These are phyloP conservation scores for Radopholus similis DNA, from an alignment of 1,140 invertebrate genomes.

Conservation along the genomic window DNA sequence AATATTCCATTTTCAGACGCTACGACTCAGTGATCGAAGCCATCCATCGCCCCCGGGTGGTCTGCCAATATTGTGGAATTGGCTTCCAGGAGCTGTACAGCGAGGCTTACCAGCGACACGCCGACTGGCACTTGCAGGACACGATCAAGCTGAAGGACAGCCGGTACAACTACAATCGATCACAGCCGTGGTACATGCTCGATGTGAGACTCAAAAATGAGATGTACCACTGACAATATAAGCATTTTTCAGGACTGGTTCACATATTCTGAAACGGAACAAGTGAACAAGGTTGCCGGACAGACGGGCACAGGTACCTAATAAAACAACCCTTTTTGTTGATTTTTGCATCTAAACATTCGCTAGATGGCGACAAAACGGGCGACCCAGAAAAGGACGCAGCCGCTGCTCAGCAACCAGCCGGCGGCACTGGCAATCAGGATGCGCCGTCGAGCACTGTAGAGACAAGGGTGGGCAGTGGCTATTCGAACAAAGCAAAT, in stretches of 20 bases:
- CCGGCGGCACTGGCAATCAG: constrained; percentile 13
- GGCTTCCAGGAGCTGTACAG: constrained; percentile 34
- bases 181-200: constrained; percentile 30
- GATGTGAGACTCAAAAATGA: neutral
- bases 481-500: neutral
- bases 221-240: neutral
- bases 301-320: neutral
- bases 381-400: neutral
- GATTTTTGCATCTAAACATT: neutral
- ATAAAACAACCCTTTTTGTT: neutral
- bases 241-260: constrained; percentile 41
- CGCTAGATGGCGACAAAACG: neutral
- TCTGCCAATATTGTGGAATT: constrained; percentile 48
- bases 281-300: constrained; percentile 26
- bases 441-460: constrained; percentile 3
- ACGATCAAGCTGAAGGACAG: constrained; percentile 24
- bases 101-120: constrained; percentile 45
- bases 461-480: neutral
- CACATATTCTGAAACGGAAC: constrained; percentile 35
- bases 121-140: constrained; percentile 48
- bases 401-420: neutral
- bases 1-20: constrained; percentile 35
- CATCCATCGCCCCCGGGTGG: constrained; percentile 29
- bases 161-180: constrained; percentile 9
- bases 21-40: constrained; percentile 48